phyloP scores from a whole-genome alignment of 2,888 invertebrate genomes.

The Yponomeuta cagnagella region DNA sequence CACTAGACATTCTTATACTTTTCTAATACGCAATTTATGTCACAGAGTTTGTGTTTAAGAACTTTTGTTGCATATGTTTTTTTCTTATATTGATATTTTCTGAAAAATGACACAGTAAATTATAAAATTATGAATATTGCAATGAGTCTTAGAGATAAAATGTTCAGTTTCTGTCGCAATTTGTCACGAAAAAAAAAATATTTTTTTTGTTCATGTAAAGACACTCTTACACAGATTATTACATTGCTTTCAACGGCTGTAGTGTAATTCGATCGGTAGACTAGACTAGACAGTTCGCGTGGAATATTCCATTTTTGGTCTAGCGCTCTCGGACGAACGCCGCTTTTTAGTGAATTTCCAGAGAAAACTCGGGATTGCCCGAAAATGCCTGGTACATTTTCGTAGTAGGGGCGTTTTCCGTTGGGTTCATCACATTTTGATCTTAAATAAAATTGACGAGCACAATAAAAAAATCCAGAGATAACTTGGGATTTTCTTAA shows the following conservation, averaged over 20 bases:
- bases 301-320: conserved; percentile 3
- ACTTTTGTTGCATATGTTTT: too few species aligned
- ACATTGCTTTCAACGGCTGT: background rate
- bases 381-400: background rate
- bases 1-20: too few species aligned
- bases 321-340: background rate
- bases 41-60: too few species aligned
- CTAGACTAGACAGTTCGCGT: background rate
- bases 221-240: too few species aligned
- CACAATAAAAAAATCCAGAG: background rate
- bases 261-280: background rate
- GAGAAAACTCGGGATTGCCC: background rate
- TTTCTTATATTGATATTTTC: too few species aligned
- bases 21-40: too few species aligned
- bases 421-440: background rate
- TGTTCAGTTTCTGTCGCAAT: too few species aligned
- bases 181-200: too few species aligned
- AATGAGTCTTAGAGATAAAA: too few species aligned
- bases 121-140: too few species aligned
- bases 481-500: background rate
- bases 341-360: background rate
- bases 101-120: too few species aligned
- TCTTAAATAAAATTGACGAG: background rate
- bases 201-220: too few species aligned
- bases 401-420: background rate